Evolutionary conservation across 2,113 vertebrate genomes (phyloP).

Genomic region (Lates calcarifer): DNA sequence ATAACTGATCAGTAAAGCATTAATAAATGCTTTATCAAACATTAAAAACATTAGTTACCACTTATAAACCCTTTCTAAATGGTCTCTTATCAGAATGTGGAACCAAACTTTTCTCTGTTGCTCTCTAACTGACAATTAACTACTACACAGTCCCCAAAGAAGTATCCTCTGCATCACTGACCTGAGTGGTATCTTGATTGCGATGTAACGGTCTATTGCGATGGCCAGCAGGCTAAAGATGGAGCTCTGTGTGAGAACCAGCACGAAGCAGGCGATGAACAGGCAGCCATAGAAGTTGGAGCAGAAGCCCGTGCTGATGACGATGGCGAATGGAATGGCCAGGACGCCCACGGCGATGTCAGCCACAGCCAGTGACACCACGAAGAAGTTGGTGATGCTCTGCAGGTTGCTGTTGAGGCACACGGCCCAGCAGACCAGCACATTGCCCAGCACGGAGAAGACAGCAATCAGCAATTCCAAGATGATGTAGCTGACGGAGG

Average conservation of each 20-base stretch:
- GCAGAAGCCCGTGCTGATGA: constrained; percentile 96
- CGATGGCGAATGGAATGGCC: constrained; percentile 94
- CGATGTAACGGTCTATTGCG: constrained; percentile 95
- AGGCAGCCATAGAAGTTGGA: constrained; percentile 95
- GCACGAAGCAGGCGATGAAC: constrained; percentile 96
- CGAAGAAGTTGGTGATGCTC: constrained; percentile 97
- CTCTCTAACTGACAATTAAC: not conserved
- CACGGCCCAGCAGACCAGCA: constrained; percentile 98
- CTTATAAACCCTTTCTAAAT: not conserved
- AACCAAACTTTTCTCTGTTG: not conserved
- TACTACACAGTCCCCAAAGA: not conserved
- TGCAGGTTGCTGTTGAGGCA: constrained; percentile 95
- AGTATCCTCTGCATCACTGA: constrained; percentile 72
- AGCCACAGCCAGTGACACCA: constrained; percentile 94
- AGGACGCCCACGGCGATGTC: constrained; percentile 96
- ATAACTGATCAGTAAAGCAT: constrained; percentile 1
- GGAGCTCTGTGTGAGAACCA: constrained; percentile 97
- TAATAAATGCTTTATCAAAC: not conserved
- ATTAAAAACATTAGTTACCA: not conserved
- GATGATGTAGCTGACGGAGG: constrained; percentile 85
- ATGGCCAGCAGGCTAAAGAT: constrained; percentile 99
- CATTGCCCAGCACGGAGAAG: constrained; percentile 94
- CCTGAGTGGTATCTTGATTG: constrained; percentile 96
- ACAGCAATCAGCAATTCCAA: constrained; percentile 93
- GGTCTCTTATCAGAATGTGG: not conserved